A percentile compares a stretch with the other conserved stretches of the same genome.
Evolutionary conservation across 2,113 vertebrate genomes (phyloP).

Genomic region (Pithys albifrons): DNA sequence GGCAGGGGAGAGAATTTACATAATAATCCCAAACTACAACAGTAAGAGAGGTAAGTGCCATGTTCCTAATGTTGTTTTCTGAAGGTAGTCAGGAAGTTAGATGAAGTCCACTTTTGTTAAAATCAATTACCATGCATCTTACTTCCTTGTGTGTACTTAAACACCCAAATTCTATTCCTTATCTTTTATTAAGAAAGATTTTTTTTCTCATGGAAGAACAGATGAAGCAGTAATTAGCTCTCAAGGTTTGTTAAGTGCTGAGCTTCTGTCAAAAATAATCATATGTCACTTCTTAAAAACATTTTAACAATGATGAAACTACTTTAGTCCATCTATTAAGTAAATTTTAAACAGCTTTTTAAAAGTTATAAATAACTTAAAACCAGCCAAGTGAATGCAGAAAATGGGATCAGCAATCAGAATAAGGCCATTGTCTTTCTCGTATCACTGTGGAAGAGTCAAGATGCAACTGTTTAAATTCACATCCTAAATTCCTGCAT

Average conservation of each 20-base stretch:
- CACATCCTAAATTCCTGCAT: background rate
- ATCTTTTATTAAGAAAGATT: background rate
- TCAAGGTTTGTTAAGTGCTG: background rate
- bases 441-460: background rate
- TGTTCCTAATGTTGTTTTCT: background rate
- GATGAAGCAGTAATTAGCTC: constrained; percentile 20
- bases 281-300: background rate
- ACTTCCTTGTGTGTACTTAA: background rate
- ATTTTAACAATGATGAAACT: constrained; percentile 14
- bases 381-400: background rate
- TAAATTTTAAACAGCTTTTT: constrained; percentile 19
- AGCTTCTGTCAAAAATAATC: constrained; percentile 42
- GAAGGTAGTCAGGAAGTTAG: background rate
- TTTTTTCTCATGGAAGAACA: background rate
- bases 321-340: constrained; percentile 40
- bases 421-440: background rate
- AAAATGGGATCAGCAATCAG: constrained; percentile 5
- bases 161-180: background rate
- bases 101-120: background rate
- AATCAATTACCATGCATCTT: background rate
- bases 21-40: too few relatives aligned
- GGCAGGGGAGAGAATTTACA: too few relatives aligned
- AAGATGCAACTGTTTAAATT: background rate
- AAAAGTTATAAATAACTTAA: constrained; percentile 35
- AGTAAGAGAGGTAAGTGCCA: background rate